A percentile compares a stretch with the other conserved stretches of the same genome.
These are phyloP conservation scores for Gnathonemus echidnorhynchus DNA, from an alignment of 2,113 vertebrate genomes.

Conservation along the genomic window DNA sequence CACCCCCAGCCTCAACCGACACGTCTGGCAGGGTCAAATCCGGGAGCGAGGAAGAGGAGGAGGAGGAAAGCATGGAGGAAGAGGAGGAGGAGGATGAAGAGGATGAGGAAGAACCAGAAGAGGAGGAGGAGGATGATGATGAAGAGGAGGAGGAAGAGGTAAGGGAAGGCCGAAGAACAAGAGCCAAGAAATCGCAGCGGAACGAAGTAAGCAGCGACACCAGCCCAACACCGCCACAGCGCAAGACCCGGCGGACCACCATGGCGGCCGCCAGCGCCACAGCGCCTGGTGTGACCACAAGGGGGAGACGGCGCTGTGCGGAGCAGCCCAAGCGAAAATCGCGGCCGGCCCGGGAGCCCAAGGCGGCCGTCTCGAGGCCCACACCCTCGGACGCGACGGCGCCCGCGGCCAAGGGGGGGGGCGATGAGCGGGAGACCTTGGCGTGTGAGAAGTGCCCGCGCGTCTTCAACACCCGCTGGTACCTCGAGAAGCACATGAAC, in stretches of 20 bases:
- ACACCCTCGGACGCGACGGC: neutral
- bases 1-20: conserved; percentile 66
- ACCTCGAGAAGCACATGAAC: conserved; percentile 99
- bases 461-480: conserved; percentile 98
- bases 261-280: conserved; percentile 52
- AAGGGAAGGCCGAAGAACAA: conserved; percentile 67
- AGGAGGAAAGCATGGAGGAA: conserved; percentile 46
- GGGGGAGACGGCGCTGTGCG: conserved; percentile 71
- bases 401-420: conserved; percentile 58
- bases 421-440: conserved; percentile 88
- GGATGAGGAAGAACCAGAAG: conserved; percentile 52
- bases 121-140: conserved; percentile 67
- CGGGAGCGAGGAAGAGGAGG: conserved; percentile 76
- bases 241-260: conserved; percentile 65
- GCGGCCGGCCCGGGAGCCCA: conserved; percentile 65
- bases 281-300: conserved; percentile 68
- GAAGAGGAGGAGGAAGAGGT: conserved; percentile 62
- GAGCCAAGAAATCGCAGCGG: conserved; percentile 59
- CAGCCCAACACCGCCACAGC: conserved; percentile 39
- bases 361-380: conserved; percentile 41
- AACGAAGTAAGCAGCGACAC: conserved; percentile 12
- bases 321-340: conserved; percentile 76
- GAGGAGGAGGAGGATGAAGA: conserved; percentile 52
- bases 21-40: conserved; percentile 77
- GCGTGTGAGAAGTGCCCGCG: conserved; percentile 95